Base-by-base conservation (phyloP, 1,140 invertebrate species). In the Drosophila novamexicana region DNA sequence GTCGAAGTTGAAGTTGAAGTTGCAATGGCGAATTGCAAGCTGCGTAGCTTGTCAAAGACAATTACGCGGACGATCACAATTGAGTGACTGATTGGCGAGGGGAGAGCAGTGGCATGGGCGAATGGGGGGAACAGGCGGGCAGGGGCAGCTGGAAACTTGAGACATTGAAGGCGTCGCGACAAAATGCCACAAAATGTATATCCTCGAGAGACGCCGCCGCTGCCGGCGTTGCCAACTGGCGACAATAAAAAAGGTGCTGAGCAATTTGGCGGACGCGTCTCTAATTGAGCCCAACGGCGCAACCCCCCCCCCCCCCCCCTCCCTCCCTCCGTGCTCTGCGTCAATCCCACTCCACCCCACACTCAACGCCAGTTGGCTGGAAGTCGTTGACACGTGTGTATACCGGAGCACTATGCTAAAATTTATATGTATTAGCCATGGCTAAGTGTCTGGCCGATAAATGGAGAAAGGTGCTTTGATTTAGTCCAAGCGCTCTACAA, bases 251-350 rank as follows among this genome's bases (percentile, higher is more conserved):
- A 29, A 29, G 22, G 83, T 89, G 84, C 84, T 69, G 53, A 77
- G 74, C 80, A 88, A 89, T 88, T 89, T 89, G 83, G 79, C 72
- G 70, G 72, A 65, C 86, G 79, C 80, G 74, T 73, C 83, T 89
- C 80, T 89, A 88, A 89, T 84, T 89, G 83, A 80, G 84, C 84
- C 40, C 66, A 64, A 49, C 45, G 49, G 61, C 70, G 14, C 10
- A 9, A 52, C 57, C 49, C 34, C 40, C 22, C 18, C 8, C 14
- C 14, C 2, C 42, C 14, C 8, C 47, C 6, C 42, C 6, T 0
- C 57, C 49, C 34, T 34, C 10, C 18, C 8, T 2, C 14, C 2
- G 14, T 1, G 18, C 18, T 1, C 18, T 1, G 18, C 18, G 14
- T 7, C 18, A 18, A 10, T 0, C 16, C 3, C 47, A 5, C 1